Conservation (phyloP, 1,140 invertebrate genomes). For the Drosophila leontia region DNA sequence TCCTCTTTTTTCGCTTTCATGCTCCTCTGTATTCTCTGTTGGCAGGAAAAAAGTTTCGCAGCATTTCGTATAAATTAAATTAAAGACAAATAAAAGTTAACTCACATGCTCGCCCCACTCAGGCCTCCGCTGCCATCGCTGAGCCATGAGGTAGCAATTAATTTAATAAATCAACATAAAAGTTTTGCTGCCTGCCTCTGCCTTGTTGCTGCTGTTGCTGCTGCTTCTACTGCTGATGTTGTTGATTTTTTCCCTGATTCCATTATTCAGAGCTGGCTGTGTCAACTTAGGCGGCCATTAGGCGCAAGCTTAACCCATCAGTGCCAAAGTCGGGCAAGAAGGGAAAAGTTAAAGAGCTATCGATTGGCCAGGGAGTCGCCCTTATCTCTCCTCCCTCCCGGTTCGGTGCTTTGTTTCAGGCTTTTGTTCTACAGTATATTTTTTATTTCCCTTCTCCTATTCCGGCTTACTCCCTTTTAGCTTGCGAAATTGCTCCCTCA, state of each 20-base stretch:
- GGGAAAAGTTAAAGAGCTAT: slow-evolving; percentile 74
- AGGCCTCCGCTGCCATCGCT: slow-evolving; percentile 10
- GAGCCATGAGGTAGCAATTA: slow-evolving; percentile 72
- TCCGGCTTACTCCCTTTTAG: slow-evolving; percentile 21
- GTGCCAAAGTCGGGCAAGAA: slow-evolving; percentile 55
- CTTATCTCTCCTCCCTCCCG: neutral
- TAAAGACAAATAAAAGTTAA: slow-evolving; percentile 77
- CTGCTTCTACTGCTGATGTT: slow-evolving; percentile 9
- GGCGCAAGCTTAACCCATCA: slow-evolving; percentile 78
- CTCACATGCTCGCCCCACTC: slow-evolving; percentile 29
- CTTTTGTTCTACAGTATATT: slow-evolving; percentile 47
- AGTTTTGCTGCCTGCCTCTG: slow-evolving; percentile 50
- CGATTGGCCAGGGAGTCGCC: slow-evolving; percentile 55
- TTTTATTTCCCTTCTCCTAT: slow-evolving; percentile 20
- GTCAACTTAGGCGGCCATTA: slow-evolving; percentile 77
- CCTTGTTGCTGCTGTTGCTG: slow-evolving; percentile 1
- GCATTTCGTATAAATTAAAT: slow-evolving; percentile 74
- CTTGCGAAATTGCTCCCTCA: slow-evolving; percentile 22
- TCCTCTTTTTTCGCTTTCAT: slow-evolving; percentile 1
- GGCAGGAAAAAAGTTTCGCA: slow-evolving; percentile 48
- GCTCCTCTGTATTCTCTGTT: neutral
- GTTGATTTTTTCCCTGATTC: slow-evolving; percentile 31
- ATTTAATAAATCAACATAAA: slow-evolving; percentile 83
- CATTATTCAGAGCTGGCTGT: slow-evolving; percentile 46
- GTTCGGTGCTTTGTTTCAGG: slow-evolving; percentile 30